Evolutionary conservation across 2,888 invertebrate species (phyloP).

Genomic region (Buathra laborator): DNA sequence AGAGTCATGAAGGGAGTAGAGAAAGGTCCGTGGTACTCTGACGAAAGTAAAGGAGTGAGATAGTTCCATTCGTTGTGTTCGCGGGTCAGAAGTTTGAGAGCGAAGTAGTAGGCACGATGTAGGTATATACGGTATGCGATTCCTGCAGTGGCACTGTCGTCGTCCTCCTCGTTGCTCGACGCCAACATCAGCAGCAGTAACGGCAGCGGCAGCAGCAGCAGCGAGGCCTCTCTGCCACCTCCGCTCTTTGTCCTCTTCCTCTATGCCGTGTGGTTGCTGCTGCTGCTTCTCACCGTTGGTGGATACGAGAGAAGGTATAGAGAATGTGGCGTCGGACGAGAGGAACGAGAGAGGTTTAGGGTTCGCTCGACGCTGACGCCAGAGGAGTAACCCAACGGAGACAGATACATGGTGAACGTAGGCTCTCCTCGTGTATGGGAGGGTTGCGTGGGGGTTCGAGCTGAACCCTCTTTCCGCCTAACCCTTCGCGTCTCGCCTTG

Average conservation of each 20-base stretch:
- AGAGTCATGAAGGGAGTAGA: constrained; percentile 4
- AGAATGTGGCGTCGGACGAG: constrained; percentile 62
- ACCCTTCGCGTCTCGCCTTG: constrained; percentile 17
- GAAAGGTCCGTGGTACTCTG: constrained; percentile 18
- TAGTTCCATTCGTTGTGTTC: constrained; percentile 60
- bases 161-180: constrained; percentile 51
- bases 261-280: background rate
- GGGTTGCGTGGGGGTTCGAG: constrained; percentile 73
- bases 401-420: constrained; percentile 3
- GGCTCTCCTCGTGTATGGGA: background rate
- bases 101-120: constrained; percentile 39
- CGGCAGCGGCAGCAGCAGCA: constrained; percentile 26
- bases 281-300: constrained; percentile 21
- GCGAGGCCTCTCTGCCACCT: constrained; percentile 31
- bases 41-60: constrained; percentile 44
- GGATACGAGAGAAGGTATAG: constrained; percentile 63
- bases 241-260: constrained; percentile 42
- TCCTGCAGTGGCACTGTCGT: constrained; percentile 70
- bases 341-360: constrained; percentile 74
- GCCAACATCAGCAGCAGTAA: constrained; percentile 47
- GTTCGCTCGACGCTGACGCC: constrained; percentile 78
- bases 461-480: constrained; percentile 72
- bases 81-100: constrained; percentile 61
- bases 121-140: constrained; percentile 68
- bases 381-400: constrained; percentile 58